Conservation (phyloP, 1,140 invertebrate species). For the Hylaeus anthracinus region DNA sequence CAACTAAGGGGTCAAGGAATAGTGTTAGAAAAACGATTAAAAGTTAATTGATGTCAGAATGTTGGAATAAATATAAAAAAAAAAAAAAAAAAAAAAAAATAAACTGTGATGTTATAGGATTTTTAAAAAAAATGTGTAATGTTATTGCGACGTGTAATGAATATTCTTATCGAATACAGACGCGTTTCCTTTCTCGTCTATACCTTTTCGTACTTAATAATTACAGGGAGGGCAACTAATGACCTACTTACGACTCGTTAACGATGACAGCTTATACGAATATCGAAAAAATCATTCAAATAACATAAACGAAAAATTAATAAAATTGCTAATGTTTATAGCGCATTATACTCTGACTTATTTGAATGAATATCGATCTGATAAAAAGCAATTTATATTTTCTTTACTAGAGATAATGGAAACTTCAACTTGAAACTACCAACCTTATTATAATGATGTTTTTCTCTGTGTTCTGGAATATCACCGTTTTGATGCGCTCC, state of each 20-base stretch:
- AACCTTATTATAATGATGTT: conserved; percentile 83
- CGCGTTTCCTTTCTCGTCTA: background rate
- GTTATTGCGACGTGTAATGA: background rate
- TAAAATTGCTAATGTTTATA: conserved; percentile 6
- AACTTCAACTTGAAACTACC: conserved; percentile 54
- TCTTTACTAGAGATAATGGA: conserved; percentile 6
- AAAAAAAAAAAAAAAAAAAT: conserved; percentile 1
- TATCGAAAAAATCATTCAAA: conserved; percentile 1
- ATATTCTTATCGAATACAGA: background rate
- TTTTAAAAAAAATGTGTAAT: conserved; percentile 3
- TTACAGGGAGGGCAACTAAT: conserved; percentile 28
- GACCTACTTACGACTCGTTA: conserved; percentile 4
- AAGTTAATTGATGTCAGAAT: conserved; percentile 46
- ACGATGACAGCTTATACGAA: background rate
- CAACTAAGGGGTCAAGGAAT: conserved; percentile 68
- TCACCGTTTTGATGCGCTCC: conserved; percentile 83
- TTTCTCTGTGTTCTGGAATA: conserved; percentile 82
- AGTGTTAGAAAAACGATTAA: conserved; percentile 62
- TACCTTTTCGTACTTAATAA: background rate
- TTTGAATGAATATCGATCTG: conserved; percentile 22
- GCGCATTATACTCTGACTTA: background rate
- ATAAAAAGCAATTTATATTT: conserved; percentile 21
- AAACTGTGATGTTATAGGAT: conserved; percentile 27
- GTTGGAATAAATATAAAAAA: conserved; percentile 28
- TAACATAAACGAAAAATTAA: conserved; percentile 1